phyloP scores from a whole-genome alignment of 1,140 invertebrate species.

The Halictus rubicundus region DNA sequence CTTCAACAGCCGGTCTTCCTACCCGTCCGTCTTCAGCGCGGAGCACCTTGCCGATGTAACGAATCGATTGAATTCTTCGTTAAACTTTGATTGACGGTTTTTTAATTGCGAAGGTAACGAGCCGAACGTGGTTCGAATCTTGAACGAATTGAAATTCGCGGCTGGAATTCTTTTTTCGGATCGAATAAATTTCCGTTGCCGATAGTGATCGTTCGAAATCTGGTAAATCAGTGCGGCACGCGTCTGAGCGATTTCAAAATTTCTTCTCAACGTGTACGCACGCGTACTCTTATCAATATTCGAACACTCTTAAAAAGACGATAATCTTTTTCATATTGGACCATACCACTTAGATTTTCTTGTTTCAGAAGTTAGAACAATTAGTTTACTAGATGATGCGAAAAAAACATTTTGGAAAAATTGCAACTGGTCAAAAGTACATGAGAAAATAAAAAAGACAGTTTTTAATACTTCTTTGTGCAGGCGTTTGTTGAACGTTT shows the following conservation, averaged over 20 bases:
- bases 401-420: too few species aligned
- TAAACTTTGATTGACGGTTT: slow-evolving; percentile 36
- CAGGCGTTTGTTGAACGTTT: too few species aligned
- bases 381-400: too few species aligned
- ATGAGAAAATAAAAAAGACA: too few species aligned
- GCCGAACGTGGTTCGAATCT: background rate
- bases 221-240: background rate
- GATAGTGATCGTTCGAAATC: background rate
- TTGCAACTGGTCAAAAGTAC: too few species aligned
- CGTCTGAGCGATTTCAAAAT: too few species aligned
- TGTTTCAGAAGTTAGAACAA: too few species aligned
- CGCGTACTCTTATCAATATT: too few species aligned
- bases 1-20: background rate
- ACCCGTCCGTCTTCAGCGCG: background rate
- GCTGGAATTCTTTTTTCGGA: background rate
- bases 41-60: slow-evolving; percentile 12
- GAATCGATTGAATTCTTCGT: slow-evolving; percentile 39
- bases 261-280: background rate
- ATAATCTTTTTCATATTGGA: too few species aligned
- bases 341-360: too few species aligned
- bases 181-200: background rate
- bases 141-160: background rate
- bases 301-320: too few species aligned
- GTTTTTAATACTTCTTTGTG: too few species aligned
- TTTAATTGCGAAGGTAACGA: slow-evolving; percentile 30